Conservation (phyloP, 2,797 vertebrate species). For the Dendrocincla fuliginosa region DNA sequence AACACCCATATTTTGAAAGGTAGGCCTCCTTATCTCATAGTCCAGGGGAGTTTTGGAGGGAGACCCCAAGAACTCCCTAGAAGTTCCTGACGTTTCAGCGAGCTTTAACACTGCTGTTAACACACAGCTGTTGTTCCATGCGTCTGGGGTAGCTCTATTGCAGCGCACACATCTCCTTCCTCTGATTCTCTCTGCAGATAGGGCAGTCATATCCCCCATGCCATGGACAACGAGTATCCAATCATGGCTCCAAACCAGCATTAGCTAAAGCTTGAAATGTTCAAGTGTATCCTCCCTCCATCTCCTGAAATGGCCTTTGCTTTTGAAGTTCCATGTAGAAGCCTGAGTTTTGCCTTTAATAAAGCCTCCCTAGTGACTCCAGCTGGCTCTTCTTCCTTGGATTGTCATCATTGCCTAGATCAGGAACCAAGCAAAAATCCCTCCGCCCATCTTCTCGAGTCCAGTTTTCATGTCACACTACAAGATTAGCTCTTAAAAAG, state of each 20-base stretch:
- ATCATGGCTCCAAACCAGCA: neutral
- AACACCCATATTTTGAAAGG: neutral
- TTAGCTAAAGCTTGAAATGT: neutral
- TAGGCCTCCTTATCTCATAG: neutral
- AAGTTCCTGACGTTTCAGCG: neutral
- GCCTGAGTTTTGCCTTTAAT: neutral
- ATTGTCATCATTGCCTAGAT: neutral
- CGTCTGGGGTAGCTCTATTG: neutral
- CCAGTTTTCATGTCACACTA: neutral
- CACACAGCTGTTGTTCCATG: neutral
- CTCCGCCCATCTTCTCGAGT: neutral
- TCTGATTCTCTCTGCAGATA: neutral
- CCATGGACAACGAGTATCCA: neutral
- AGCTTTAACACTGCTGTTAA: neutral
- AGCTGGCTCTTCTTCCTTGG: neutral
- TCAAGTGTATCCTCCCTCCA: neutral
- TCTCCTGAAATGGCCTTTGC: neutral
- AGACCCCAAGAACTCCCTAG: neutral
- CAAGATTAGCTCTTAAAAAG: neutral
- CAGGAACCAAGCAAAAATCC: neutral
- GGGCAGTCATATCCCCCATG: rapidly evolving
- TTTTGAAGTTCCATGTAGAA: neutral
- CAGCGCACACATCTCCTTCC: neutral
- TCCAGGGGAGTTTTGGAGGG: neutral
- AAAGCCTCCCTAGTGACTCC: neutral